phyloP scores from a whole-genome alignment of 2,797 vertebrate genomes.

The Oreochromis mossambicus region DNA sequence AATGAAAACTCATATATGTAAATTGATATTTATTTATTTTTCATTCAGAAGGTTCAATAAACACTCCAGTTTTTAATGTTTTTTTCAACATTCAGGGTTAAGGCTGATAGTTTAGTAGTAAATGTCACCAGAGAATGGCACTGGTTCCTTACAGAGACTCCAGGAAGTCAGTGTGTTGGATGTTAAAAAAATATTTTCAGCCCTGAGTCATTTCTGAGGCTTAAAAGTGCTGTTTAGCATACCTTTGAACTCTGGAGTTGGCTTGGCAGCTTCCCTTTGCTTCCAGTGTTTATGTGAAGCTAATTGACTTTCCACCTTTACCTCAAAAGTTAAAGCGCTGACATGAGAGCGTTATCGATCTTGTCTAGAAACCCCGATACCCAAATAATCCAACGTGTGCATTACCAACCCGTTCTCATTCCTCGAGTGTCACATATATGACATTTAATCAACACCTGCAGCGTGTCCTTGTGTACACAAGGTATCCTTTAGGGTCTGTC shows the following conservation, averaged over 20 bases:
- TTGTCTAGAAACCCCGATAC: background rate
- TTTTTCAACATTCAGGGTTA: background rate
- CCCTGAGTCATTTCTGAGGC: background rate
- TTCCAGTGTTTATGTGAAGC: background rate
- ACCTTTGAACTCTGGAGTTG: background rate
- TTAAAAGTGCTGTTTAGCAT: background rate
- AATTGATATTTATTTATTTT: background rate
- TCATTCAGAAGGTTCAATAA: background rate
- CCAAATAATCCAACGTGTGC: background rate
- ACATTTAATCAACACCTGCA: background rate
- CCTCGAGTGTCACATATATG: background rate
- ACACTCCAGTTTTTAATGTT: background rate
- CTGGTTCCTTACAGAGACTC: background rate
- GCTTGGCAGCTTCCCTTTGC: background rate
- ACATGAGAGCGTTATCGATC: background rate
- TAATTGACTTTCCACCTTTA: background rate
- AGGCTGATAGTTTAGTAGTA: background rate
- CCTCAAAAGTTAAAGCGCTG: background rate
- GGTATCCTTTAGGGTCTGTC: background rate
- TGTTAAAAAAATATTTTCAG: background rate
- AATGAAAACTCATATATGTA: background rate
- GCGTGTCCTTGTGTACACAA: background rate
- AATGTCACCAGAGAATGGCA: background rate
- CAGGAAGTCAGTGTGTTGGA: background rate
- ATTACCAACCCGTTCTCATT: background rate